Conservation (phyloP, 2,797 vertebrate genomes). For the Linurgus olivaceus region DNA sequence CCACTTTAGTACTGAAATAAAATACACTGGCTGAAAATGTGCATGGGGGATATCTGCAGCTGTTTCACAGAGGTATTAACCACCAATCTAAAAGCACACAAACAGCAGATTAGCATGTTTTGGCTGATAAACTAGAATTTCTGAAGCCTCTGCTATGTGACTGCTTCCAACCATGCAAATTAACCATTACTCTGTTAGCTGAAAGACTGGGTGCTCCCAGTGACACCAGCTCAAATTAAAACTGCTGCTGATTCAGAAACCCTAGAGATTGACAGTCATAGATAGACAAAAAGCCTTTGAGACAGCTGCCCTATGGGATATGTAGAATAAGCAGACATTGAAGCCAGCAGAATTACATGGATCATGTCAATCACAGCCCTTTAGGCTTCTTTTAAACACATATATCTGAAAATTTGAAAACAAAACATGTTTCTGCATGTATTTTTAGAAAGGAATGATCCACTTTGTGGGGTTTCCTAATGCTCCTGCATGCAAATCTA, state of each 20-base stretch:
- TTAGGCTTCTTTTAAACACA: not conserved
- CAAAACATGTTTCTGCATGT: not conserved
- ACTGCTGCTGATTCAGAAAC: not conserved
- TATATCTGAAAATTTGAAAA: not conserved
- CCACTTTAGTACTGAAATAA: not conserved
- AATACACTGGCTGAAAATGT: not conserved
- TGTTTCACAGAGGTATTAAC: not conserved
- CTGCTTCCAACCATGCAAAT: not conserved
- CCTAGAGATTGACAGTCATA: not conserved
- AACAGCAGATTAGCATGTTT: not conserved
- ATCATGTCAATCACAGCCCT: not conserved
- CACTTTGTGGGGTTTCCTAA: not conserved
- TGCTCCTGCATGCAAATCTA: not conserved
- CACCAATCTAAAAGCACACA: not conserved
- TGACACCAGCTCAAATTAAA: slow-evolving; percentile 8
- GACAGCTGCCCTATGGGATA: not conserved
- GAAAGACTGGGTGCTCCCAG: not conserved
- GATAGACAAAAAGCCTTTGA: not conserved
- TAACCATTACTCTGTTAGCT: not conserved
- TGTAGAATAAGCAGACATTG: not conserved
- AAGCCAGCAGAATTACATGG: not conserved
- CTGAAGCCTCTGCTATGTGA: not conserved
- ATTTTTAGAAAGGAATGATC: not conserved
- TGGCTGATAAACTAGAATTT: not conserved
- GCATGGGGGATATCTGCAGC: not conserved